Evolutionary conservation across 2,113 vertebrate genomes (phyloP), one percentile per base, ranked within the genome.

Genomic region (Epinephelus cyanopodus): DNA sequence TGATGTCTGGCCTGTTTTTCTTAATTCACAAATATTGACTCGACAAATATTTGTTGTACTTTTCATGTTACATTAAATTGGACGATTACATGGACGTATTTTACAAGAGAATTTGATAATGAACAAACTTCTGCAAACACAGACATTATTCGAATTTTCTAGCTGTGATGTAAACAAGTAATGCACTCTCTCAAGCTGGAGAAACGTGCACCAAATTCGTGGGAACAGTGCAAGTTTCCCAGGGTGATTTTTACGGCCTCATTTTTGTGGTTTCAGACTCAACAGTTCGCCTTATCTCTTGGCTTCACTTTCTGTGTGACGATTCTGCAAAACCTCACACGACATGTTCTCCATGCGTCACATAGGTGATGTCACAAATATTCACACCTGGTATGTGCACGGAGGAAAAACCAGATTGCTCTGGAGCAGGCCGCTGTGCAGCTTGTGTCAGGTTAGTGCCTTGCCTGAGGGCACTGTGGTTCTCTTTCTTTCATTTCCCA

Each of bases 331-430:
- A 75, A 19, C 3, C 5, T 29, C 2, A 56, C 13, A 2, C 14
- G 11, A 23, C 10, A 21, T 8, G 42, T 58, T 27, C 29, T 67
- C 25, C 5, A 42, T 37, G 6, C n/a, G 37, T 21, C 6, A 47
- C 52, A 29, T 0, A 27, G 54, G 18, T 60, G 48, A 18, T 42
- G 29, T 75, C 67, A 69, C 50, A 64, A 5, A 27, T 33, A 33
- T 47, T 50, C 18, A 19, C 52, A 70, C 39, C 53, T 81, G 58
- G 6, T 39, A 15, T 69, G 58, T 63, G 25, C 56, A 14, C 62
- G 68, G 17, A 53, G 15, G 62, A 57, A 21, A 13, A 19, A 53
- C 21, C 19, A 53, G 6, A 15, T 12, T 62, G 14, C 62, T 47
- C 64, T 52, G n/a, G 42, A 12, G 54, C 70, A 58, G 7, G 50